Base-by-base conservation (phyloP, 2,797 vertebrate genomes). In the Peromyscus attwateri region DNA sequence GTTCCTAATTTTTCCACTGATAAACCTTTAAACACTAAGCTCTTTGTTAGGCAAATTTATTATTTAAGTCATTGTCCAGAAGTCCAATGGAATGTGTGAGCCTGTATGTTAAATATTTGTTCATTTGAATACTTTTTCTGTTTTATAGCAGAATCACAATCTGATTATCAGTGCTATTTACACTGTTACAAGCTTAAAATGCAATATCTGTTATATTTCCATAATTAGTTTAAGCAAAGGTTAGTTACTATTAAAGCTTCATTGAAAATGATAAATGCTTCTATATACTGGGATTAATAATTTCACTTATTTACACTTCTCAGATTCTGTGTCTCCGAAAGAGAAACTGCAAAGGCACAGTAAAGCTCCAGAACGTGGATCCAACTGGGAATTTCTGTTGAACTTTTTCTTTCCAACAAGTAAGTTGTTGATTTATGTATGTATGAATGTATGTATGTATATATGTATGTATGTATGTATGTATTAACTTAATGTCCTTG, bases 331-430 rank as follows among this genome's bases (percentile, higher is more conserved):
- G 43, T 6, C 27, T 66, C 1, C 60, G 6, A 27, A 0, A 40
- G 4, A 7, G 19, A 23, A 6, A 62, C 9, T 40, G 55, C 52
- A 55, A 68, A 57, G n/a, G 25, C 87, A 46, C 17, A 85, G 0
- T 80, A 82, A 93, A 71, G 37, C 80, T 80, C n/a, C 73, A 34
- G 1, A 14, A 68, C 76, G 88, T 52, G 10, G 71, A 62, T 60
- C 23, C 11, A 0, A 0, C 0, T 89, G 76, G 0, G 19, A 77
- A 34, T 0, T 0, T 68, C 0, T 97, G 27, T 0, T 46, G 2
- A 40, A 0, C 4, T 98, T 98, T 97, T 98, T 99, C 94, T 98
- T 80, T 60, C 99, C 98, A 82, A 49, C 93, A 89, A 98, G 98
- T 99, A 98, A 98, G 98, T 98, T 95, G 52, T 93, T 93, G 19